phyloP scores from a whole-genome alignment of 2,888 invertebrate species.

The Lucinisca nassula region DNA sequence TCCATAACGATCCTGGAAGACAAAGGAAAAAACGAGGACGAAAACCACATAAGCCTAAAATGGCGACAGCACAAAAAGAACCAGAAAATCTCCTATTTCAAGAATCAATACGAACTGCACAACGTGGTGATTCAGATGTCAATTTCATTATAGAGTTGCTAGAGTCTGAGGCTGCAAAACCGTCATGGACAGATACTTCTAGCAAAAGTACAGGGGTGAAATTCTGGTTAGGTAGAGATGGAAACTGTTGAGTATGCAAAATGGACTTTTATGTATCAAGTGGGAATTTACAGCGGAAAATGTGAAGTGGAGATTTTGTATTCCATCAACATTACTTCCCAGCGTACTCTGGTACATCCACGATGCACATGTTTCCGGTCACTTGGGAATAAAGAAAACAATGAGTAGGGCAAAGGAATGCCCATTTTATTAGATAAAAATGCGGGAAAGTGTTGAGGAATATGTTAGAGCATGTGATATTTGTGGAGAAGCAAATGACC shows the following conservation, averaged over 20 bases:
- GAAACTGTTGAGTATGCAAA: slow-evolving; percentile 37
- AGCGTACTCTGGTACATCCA: slow-evolving; percentile 28
- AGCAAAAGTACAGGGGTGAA: slow-evolving; percentile 26
- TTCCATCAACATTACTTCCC: not conserved
- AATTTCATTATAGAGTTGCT: slow-evolving; percentile 21
- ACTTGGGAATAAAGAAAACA: slow-evolving; percentile 26
- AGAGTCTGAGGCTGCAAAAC: not conserved
- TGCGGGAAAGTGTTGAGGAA: not conserved
- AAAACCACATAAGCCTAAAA: slow-evolving; percentile 12
- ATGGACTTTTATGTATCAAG: slow-evolving; percentile 30
- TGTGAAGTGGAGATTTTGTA: slow-evolving; percentile 25
- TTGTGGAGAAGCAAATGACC: slow-evolving; percentile 22
- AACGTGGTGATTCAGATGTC: not conserved
- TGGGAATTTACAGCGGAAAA: slow-evolving; percentile 20
- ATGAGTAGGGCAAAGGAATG: slow-evolving; percentile 5
- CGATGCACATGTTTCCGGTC: slow-evolving; percentile 27
- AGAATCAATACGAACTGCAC: not conserved
- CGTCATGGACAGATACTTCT: no score
- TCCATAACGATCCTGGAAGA: not conserved
- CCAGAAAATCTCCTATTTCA: not conserved
- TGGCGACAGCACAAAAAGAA: not conserved
- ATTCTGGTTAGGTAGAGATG: slow-evolving; percentile 46
- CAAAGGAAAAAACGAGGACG: slow-evolving; percentile 6
- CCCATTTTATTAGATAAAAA: slow-evolving; percentile 36
- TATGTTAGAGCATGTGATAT: slow-evolving; percentile 6